Evolutionary conservation across 2,797 vertebrate species (phyloP), one percentile per base, ranked within the genome.

Genomic region (Gallinago stenura): DNA sequence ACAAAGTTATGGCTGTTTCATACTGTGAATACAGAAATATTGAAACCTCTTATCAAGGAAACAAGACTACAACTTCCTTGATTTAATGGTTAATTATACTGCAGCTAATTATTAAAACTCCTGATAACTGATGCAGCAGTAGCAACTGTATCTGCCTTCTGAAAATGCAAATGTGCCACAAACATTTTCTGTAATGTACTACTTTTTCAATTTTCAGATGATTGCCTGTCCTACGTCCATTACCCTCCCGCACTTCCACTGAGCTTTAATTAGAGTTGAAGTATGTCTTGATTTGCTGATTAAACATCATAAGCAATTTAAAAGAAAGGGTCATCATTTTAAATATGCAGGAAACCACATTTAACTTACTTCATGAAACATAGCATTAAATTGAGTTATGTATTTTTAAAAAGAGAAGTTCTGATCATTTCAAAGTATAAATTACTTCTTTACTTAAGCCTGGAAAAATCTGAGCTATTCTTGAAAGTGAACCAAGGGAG

Each of bases 41-140:
- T 96, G 80, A 93, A 94, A 88, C 5, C 25, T 77, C 26, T 89
- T 75, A 89, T 48, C 46, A 80, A 69, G 51, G 62, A 91, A 97
- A 94, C 7, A 61, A 58, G 45, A 50, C 15, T 82, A 48, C 14
- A 60, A 69, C 58, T 95, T 97, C 84, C 79, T 85, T 96, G 62
- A 93, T 90, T 95, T 95, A 97, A 84, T 60, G 76, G 61, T 97
- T 97, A 97, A 95, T 97, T 97, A 93, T 39, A 79, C 45, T 75
- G 45, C 20, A 80, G 41, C 12, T 95, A 94, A 98, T 97, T 97
- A 97, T 96, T 97, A 93, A 93, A 71, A 51, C 26, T 95, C 57
- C 90, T 92, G 79, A 79, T 90, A 96, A 97, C 46, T 68, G 50
- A 83, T 71, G 51, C 43, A 66, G 50, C 26, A 97, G 62, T 96